Base-by-base conservation (phyloP, 2,113 vertebrate genomes). In the Myrmecophaga tridactyla region DNA sequence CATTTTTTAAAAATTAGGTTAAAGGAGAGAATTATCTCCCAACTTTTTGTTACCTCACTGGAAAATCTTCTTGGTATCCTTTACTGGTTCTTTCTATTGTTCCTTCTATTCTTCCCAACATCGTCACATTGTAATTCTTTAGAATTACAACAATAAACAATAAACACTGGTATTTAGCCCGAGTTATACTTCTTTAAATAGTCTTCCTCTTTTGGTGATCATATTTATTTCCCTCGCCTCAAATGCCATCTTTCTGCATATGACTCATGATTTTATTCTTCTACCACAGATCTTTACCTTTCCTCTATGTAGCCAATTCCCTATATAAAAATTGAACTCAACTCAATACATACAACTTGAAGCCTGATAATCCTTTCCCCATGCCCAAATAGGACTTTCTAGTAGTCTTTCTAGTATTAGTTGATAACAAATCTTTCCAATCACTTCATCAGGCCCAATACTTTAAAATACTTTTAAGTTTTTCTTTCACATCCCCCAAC, bases 331-430 rank as follows among this genome's bases (percentile, higher is more conserved):
- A n/a, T 29, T 76, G 5, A 92, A 18, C 56, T 62, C 25, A 60
- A 53, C 17, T 80, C 36, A 67, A 14, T 0, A 81, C 46, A 12
- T 69, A 41, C 48, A 76, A 39, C 75, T 31, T 18, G 11, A 36
- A 82, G 48, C 65, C 17, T 51, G 2, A 23, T 36, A 4, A 65
- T 23, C 10, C 25, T n/a, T 15, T 58, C 60, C 27, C 7, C 1
- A 20, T 0, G 23, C 3, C 3, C 4, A 8, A 29, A 31, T 0
- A 39, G 7, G 15, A 56, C 62, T 21, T 48, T 39, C 72, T 27
- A 12, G 13, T 20, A 65, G 14, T 4, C 12, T 36, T 65, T 12
- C 23, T 76, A 2, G 6, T 77, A 53, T 92, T 15, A 62, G 2
- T 43, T 76, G 43, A 67, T 67, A 62, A 53, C 2, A 84, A 84